Percentiles rank a stretch among this genome's conserved stretches.
phyloP scores from a whole-genome alignment of 2,888 invertebrate genomes.

The Melipona beecheii region DNA sequence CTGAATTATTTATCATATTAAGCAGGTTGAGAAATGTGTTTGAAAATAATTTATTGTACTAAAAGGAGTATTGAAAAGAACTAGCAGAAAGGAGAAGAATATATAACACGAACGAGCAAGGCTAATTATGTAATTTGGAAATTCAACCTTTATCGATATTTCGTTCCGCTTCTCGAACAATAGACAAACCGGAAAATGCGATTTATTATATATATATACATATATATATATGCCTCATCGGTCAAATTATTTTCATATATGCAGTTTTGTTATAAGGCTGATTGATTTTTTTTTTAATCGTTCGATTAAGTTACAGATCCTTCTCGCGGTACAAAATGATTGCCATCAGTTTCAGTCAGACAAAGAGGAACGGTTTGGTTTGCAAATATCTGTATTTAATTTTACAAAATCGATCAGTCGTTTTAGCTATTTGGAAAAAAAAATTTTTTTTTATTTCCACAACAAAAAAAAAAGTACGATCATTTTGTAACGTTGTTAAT shows the following conservation, averaged over 20 bases:
- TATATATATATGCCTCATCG: background rate
- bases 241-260: constrained; percentile 58
- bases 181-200: background rate
- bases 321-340: constrained; percentile 25
- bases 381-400: constrained; percentile 22
- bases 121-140: constrained; percentile 33
- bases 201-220: background rate
- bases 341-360: constrained; percentile 17
- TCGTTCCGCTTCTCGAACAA: constrained; percentile 8
- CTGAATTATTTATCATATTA: constrained; percentile 67
- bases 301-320: constrained; percentile 11
- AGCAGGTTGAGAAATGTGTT: constrained; percentile 58
- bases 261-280: constrained; percentile 16
- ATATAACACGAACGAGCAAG: constrained; percentile 23
- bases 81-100: constrained; percentile 12
- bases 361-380: constrained; percentile 1
- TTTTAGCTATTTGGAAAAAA: background rate
- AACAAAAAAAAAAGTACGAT: background rate
- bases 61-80: constrained; percentile 14
- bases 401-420: constrained; percentile 21
- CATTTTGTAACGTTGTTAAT: constrained; percentile 25
- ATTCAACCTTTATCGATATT: constrained; percentile 27
- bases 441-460: too few relatives aligned
- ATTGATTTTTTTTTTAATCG: background rate
- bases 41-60: constrained; percentile 62